Percentiles rank a stretch among this genome's conserved stretches.
phyloP scores from a whole-genome alignment of 23 tunicate genomes.

The Botrylloides violaceus region DNA sequence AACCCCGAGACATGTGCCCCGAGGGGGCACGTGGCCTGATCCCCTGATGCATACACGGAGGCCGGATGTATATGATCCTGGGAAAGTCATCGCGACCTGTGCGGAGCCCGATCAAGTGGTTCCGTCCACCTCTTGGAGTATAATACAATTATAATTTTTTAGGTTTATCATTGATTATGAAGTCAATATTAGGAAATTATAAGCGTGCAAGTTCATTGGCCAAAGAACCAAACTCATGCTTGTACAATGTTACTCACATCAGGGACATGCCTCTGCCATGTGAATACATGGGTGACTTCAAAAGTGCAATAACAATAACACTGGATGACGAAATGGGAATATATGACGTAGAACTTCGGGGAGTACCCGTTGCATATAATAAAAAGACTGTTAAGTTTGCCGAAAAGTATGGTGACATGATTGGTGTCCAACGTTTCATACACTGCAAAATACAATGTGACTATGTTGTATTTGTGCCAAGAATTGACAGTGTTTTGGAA shows the following conservation, averaged over 20 bases:
- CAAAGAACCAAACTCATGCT: background rate
- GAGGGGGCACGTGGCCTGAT: too few species aligned
- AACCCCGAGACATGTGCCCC: too few species aligned
- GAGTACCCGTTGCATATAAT: slow-evolving; percentile 71
- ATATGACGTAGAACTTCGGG: slow-evolving; percentile 32
- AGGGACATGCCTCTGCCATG: background rate
- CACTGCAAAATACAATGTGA: slow-evolving; percentile 59
- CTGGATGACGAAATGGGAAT: slow-evolving; percentile 21
- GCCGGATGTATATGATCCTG: too few species aligned
- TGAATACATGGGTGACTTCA: background rate
- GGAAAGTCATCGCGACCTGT: too few species aligned
- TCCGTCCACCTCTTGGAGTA: too few species aligned
- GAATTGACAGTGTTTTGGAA: slow-evolving; percentile 30
- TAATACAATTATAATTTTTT: too few species aligned
- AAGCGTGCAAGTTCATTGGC: background rate
- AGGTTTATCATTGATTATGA: too few species aligned
- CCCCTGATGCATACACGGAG: too few species aligned
- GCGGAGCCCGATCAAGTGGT: too few species aligned
- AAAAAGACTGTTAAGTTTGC: slow-evolving; percentile 44
- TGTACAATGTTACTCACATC: background rate
- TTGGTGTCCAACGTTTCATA: slow-evolving; percentile 47
- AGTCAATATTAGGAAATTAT: background rate
- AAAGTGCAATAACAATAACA: background rate
- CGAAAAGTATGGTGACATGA: slow-evolving; percentile 30
- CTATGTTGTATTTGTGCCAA: slow-evolving; percentile 50